These are phyloP conservation scores for Nebria ingens DNA, from an alignment of 1,140 invertebrate species.

Conservation along the genomic window DNA sequence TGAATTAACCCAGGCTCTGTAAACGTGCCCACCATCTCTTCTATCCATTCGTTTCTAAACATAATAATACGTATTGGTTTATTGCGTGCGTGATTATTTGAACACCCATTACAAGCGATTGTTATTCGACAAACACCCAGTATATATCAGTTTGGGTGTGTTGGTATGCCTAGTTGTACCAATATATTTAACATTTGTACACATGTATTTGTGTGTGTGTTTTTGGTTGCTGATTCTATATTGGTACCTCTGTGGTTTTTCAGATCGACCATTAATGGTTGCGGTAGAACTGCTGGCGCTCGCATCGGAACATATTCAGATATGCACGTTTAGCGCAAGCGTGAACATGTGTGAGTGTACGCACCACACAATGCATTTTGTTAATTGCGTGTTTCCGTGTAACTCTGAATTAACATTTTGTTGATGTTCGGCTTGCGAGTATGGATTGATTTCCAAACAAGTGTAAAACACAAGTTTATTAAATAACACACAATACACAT, in stretches of 20 bases:
- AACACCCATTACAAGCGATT: conserved; percentile 6
- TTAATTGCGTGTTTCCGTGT: not conserved
- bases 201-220: not conserved
- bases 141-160: too few species aligned
- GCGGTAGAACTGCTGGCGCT: not conserved
- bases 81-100: conserved; percentile 3
- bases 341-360: too few species aligned
- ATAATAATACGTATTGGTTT: conserved; percentile 2
- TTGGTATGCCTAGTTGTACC: not conserved
- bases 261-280: not conserved
- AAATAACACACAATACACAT: too few species aligned
- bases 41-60: too few species aligned
- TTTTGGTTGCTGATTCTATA: conserved; percentile 1
- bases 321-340: too few species aligned
- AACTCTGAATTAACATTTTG: not conserved
- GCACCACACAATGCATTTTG: not conserved
- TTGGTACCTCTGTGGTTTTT: conserved; percentile 1
- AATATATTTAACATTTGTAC: not conserved
- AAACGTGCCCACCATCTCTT: too few species aligned
- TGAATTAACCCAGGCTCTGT: not conserved
- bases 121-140: not conserved
- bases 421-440: not conserved
- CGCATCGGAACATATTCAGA: too few species aligned
- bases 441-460: too few species aligned
- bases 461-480: too few species aligned